Base-by-base conservation (phyloP, 2,888 invertebrate species). In the Lymantria dispar region DNA sequence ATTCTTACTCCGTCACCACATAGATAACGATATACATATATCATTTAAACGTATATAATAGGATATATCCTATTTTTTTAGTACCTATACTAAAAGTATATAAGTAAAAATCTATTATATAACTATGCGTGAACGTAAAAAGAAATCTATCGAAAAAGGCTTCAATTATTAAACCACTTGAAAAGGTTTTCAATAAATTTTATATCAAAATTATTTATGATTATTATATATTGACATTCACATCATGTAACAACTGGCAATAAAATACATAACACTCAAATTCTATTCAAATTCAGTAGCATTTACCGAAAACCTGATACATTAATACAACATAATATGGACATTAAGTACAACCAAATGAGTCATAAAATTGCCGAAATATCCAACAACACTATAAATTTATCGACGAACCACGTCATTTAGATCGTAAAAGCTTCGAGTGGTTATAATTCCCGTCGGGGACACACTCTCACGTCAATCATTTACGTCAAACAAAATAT, bases 401-500 rank as follows among this genome's bases (percentile, higher is more conserved):
- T 83, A 85, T 83, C 79, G 75, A 56, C 67, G 73, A 63, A 68
- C 72, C 79, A 74, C 78, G 81, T 89, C 87, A 77, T 76, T 75
- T 61, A 86, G 78, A 52, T 80, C 79, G 76, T 91, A 88, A 89
- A 88, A 73, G 70, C 78, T 72, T 83, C 83, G 47, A 45, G 58
- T 69, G 56, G 67, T 66, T n/a, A 68, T 64, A 69, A 70, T 62
- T 66, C 65, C 62, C 65, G 75, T 69, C 51, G 44, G 50, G 51
- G 42, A 58, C 59, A 55, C 58, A 73, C 76, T 79, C 81, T 78
- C 85, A 83, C 83, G 89, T 91, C 91, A 90, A 91, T 91, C 89
- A 89, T 82, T 83, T 77, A 78, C 69, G 91, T 91, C 91, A 91
- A 91, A 91, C 91, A 91, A 91, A 91, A 78, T 86, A 89, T 91